Evolutionary conservation across 2,797 vertebrate species (phyloP).

Genomic region (Muraenolepis orangiensis): DNA sequence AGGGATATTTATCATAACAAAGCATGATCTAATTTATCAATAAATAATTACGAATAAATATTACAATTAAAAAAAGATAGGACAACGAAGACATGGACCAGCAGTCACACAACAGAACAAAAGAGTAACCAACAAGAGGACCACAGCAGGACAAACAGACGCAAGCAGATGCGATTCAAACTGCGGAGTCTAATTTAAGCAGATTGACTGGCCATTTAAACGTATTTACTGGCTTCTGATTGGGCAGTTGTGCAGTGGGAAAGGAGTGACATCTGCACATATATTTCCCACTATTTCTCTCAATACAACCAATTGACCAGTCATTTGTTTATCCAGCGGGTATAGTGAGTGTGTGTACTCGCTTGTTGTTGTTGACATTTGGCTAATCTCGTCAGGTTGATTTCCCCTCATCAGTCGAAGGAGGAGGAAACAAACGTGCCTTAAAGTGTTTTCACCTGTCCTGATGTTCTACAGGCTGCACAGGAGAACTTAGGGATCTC

Average conservation of each 20-base stretch:
- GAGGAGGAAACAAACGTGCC: too few species aligned
- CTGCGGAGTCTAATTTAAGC: background rate
- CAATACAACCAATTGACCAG: background rate
- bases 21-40: too few species aligned
- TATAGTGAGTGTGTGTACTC: background rate
- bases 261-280: background rate
- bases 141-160: background rate
- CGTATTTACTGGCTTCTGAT: background rate
- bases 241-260: background rate
- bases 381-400: background rate
- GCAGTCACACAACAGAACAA: background rate
- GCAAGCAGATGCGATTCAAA: background rate
- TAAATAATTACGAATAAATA: too few species aligned
- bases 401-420: background rate
- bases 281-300: background rate
- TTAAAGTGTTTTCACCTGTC: background rate
- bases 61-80: too few species aligned
- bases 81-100: background rate
- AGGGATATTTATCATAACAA: too few species aligned
- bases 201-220: background rate
- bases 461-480: too few species aligned
- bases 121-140: background rate
- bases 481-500: conserved; percentile 48
- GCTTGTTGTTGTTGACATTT: background rate
- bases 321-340: background rate